Conservation (phyloP, 1,140 invertebrate genomes). For the Phthorimaea operculella region DNA sequence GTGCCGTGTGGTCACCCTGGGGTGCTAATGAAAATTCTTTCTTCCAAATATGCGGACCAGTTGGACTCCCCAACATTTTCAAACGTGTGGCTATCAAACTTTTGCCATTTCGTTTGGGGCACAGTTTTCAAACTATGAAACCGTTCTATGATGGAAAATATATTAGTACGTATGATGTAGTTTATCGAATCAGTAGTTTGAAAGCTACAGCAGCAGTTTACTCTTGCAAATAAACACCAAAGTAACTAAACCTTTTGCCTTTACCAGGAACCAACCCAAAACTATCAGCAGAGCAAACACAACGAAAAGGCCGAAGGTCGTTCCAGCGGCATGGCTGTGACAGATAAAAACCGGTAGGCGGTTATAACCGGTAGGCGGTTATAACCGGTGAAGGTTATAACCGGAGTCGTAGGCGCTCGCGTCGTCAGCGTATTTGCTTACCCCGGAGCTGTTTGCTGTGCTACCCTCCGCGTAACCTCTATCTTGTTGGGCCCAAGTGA, state of each 20-base stretch:
- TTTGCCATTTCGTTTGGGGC: too few species aligned
- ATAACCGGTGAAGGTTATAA: constrained; percentile 19
- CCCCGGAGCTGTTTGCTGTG: constrained; percentile 58
- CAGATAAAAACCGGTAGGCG: constrained; percentile 54
- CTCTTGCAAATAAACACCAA: too few species aligned
- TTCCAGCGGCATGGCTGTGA: constrained; percentile 43
- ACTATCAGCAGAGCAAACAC: background rate
- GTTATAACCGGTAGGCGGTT: too few species aligned
- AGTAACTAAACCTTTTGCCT: too few species aligned
- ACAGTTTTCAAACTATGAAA: too few species aligned
- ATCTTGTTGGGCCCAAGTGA: too few species aligned
- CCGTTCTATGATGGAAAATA: too few species aligned
- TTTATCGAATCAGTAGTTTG: too few species aligned
- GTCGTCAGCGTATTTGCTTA: constrained; percentile 62
- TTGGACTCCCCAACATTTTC: background rate
- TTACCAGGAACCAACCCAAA: background rate
- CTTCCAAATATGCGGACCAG: constrained; percentile 12
- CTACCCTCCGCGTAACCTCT: constrained; percentile 28
- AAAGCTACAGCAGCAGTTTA: too few species aligned
- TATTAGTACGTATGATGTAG: too few species aligned
- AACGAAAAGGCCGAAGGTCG: constrained; percentile 9
- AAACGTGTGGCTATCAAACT: background rate
- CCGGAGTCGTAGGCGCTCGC: constrained; percentile 37
- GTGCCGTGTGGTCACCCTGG: background rate
- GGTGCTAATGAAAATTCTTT: constrained; percentile 36